Evolutionary conservation across 2,113 vertebrate genomes (phyloP).

Genomic region (Trogon surrucura): DNA sequence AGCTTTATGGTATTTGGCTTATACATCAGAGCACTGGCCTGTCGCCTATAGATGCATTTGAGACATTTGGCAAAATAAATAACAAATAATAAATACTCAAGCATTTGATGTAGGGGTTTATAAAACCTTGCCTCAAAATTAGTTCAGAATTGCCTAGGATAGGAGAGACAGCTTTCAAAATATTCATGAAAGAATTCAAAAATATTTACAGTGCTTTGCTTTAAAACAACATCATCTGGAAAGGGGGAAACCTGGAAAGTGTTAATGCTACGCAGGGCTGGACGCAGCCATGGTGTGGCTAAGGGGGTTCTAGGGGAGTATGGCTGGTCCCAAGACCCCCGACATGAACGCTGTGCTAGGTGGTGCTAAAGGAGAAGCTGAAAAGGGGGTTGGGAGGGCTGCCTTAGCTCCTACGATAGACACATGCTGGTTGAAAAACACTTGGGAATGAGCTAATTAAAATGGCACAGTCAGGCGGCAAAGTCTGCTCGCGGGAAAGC

Average conservation of each 20-base stretch:
- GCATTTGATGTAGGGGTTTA: constrained; percentile 64
- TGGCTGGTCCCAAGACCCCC: not conserved
- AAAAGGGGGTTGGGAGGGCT: not conserved
- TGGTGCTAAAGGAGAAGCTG: not conserved
- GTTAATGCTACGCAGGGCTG: constrained; percentile 23
- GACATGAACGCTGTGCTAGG: not conserved
- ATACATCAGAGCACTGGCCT: constrained; percentile 68
- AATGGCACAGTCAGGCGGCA: not conserved
- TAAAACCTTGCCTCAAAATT: constrained; percentile 68
- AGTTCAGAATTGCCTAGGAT: constrained; percentile 63
- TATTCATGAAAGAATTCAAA: constrained; percentile 65
- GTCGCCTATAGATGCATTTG: constrained; percentile 69
- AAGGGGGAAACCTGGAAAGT: constrained; percentile 59
- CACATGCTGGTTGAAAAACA: not conserved
- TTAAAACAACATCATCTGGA: constrained; percentile 60
- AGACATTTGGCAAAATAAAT: constrained; percentile 73
- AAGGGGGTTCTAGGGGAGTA: not conserved
- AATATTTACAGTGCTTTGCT: constrained; percentile 67
- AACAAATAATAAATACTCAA: constrained; percentile 68
- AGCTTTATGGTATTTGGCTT: constrained; percentile 73
- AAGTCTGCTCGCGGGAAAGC: not conserved
- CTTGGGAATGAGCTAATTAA: not conserved
- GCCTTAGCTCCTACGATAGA: not conserved
- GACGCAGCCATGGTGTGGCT: not conserved
- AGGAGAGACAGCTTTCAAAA: constrained; percentile 65